Percentiles rank a stretch among this genome's conserved stretches.
These are phyloP conservation scores for Ictidomys tridecemlineatus DNA, from an alignment of 2,113 vertebrate species.

Conservation along the genomic window DNA sequence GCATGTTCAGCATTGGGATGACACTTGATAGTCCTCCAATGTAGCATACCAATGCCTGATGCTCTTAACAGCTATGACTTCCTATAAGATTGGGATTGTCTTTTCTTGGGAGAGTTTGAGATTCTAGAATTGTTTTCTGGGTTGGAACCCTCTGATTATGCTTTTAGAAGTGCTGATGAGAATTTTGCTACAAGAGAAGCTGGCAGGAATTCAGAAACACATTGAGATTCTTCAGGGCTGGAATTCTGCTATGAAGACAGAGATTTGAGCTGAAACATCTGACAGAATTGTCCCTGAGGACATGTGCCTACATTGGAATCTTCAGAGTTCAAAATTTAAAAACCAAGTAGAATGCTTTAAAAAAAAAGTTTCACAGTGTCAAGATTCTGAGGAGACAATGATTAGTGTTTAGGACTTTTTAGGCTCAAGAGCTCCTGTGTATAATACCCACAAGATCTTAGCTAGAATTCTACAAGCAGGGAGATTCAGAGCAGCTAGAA, in stretches of 20 bases:
- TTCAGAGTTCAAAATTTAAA: background rate
- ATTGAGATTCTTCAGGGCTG: background rate
- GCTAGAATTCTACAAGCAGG: background rate
- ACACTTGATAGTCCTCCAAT: background rate
- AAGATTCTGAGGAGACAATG: background rate
- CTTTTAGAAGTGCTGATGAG: background rate
- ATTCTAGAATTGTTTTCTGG: background rate
- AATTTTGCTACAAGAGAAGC: background rate
- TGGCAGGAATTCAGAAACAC: background rate
- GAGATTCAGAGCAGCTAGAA: background rate
- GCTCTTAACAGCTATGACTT: background rate
- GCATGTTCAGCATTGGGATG: background rate
- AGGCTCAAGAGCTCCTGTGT: background rate
- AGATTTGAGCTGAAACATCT: background rate
- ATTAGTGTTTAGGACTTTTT: background rate
- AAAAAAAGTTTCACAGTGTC: background rate
- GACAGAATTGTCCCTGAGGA: background rate
- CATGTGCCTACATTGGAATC: background rate
- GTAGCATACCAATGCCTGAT: background rate
- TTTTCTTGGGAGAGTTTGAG: background rate
- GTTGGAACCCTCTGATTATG: background rate
- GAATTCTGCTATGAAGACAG: background rate
- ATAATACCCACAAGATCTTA: background rate
- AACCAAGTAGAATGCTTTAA: background rate
- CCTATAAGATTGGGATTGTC: background rate